phyloP scores from a whole-genome alignment of 1,140 invertebrate genomes.

The Pemphigus obesinymphae region DNA sequence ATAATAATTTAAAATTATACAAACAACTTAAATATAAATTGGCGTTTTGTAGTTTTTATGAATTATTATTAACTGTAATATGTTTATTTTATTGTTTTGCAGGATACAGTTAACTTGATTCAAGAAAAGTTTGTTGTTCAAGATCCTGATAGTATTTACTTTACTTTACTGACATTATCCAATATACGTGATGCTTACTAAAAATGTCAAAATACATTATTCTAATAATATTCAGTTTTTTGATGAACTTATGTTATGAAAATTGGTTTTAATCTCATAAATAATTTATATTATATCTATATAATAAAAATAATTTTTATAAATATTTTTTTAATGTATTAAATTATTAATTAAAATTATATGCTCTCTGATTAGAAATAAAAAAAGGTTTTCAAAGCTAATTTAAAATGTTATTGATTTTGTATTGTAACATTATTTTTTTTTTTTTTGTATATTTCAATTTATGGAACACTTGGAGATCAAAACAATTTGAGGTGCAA shows the following conservation, averaged over 20 bases:
- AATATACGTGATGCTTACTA: background rate
- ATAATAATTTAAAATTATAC: constrained; percentile 40
- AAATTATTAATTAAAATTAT: background rate
- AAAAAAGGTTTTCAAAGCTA: background rate
- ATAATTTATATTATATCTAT: background rate
- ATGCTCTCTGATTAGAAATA: background rate
- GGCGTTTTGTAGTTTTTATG: background rate
- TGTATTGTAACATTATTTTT: background rate
- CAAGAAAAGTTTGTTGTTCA: constrained; percentile 36
- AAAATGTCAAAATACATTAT: background rate
- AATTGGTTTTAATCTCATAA: background rate
- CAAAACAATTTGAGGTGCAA: no score
- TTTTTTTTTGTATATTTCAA: no score
- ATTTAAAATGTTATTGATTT: background rate
- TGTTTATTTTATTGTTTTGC: background rate
- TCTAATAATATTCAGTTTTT: background rate
- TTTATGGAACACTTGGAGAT: no score
- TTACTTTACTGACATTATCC: constrained; percentile 15
- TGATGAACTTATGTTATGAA: background rate
- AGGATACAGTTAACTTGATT: constrained; percentile 33
- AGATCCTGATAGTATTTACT: constrained; percentile 21
- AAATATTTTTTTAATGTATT: constrained; percentile 14
- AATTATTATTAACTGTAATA: background rate
- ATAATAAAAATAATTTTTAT: background rate
- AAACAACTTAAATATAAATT: no score